Evolutionary conservation across 2,888 invertebrate genomes (phyloP), one percentile per base, ranked within the genome.

Genomic region (Drosophila yooni): DNA sequence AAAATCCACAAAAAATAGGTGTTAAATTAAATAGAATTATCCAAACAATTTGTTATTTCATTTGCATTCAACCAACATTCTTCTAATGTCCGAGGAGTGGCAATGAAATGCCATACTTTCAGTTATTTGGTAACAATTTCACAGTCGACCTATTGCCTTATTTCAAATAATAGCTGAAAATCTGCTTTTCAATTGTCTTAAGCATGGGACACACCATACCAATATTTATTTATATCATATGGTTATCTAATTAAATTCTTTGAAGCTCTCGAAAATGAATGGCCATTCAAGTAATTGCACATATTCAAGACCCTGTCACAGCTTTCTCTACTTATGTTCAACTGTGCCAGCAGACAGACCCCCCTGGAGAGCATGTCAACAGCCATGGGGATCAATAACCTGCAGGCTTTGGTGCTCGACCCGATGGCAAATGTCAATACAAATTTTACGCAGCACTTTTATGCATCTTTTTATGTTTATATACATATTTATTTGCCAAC

Each of bases 311-410:
- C 27, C 6, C 25, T 11, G 25, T 27, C 25, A 25, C 18, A 18
- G 33, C 46, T 25, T 34, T 50, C 27, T 10, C 31, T 27, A 8
- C 31, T 60, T 38, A 25, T 48, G 58, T 21, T 52, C 67, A 40
- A 29, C 18, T n/a, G 48, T 63, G 65, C 40, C 52, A 56, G 7
- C 65, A 64, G 65, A 33, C 57, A 48, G 51, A 38, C 56, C 67
- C 73, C 56, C 67, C 73, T 8, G n/a, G 27, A 48, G 80, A 80
- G 34, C 60, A 58, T 83, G 70, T 77, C 74, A 73, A 80, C 70
- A 71, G 43, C 59, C 66, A 51, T 38, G 7, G 67, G 57, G 68
- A 78, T 88, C 89, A 86, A 83, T 75, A 81, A 63, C 66, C 69
- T 58, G 15, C 18, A 21, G 53, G 15, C 52, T 15, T 34, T 27